Base-by-base conservation (phyloP, 2,888 invertebrate genomes). In the Schrankia costaestrigalis region DNA sequence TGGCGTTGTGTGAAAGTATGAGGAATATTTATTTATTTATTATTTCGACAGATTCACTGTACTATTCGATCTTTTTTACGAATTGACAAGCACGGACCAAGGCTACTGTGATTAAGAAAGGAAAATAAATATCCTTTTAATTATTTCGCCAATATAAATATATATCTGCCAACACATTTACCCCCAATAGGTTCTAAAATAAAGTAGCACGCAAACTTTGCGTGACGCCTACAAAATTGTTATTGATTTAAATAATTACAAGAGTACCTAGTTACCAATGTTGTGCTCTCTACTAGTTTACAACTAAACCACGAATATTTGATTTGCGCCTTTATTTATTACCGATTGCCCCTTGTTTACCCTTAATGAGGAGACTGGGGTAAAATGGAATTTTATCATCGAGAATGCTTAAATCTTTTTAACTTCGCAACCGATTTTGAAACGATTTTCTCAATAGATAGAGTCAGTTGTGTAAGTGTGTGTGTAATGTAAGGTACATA, bases 221-320 rank as follows among this genome's bases (percentile, higher is more conserved):
- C 76, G 75, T 76, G 76, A 50, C 51, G 35, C 43, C 37, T 10
- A 41, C 62, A 26, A 71, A 74, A 77, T 74, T 65, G 63, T 70
- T 77, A 76, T 76, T 72, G 76, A 76, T 77, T 75, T 64, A 67
- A 72, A 74, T 76, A 75, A 77, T 76, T 71, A 73, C 60, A 54
- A 56, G 41, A 34, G 46, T 24, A 45, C 46, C 46, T 19, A 36
- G 27, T 12, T 10, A n/a, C 17, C 63, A 64, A 63, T 56, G 66
- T 31, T 42, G 39, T 43, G 39, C 46, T 7, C 39, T 22, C 6
- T 31, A 40, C 26, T 27, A 24, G 29, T 18, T 30, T 28, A 39
- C 19, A 27, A 18, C 9, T 13, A 11, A 26, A 30, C 39, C 47
- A 41, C 37, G 42, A 42, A 45, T 34, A 27, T 44, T 56, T 36